Base-by-base conservation (phyloP, 1,140 invertebrate species). In the Meloidogyne floridensis region DNA sequence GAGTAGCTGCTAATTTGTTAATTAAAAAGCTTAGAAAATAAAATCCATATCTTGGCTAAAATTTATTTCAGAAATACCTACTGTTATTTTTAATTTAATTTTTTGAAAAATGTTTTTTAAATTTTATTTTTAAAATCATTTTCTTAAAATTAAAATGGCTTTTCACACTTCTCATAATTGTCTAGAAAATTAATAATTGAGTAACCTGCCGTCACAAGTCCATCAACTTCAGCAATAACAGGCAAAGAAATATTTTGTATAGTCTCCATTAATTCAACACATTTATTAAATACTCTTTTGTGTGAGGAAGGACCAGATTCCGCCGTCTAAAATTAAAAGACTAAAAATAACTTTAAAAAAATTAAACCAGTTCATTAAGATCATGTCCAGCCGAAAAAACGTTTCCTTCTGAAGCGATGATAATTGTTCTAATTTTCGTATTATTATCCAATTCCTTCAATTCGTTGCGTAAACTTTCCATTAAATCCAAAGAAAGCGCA, bases 341-440 rank as follows among this genome's bases (percentile, higher is more conserved):
- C 20, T n/a, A 10, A 79, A 71, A 15, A 20, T 32, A 72, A 51
- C 43, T 54, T 7, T 15, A 11, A 18, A 11, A 71, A 78, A 43
- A 51, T 70, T 86, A 74, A 72, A 92, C 92, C 91, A 98, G 91
- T 92, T 97, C 95, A 91, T 95, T 96, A 13, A 98, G 91, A 91
- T 97, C 95, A 91, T 97, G 96, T 1, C 96, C 96, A 42, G 95
- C 94, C 70, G 94, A 96, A 91, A 96, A 97, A n/a, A 96, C 93
- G 84, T 93, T 93, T 9, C 95, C 95, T 77, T 93, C 93, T 92
- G 72, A 82, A 18, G 89, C 89, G 20, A 89, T 59, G 53, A 89
- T 90, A 1, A 89, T 85, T 18, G 86, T 84, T 13, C 88, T 82
- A 8, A 89, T 69, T 75, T 90, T 88, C 72, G 85, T 71, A 70